These are phyloP conservation scores for Hydroisotoma schaefferi DNA, from an alignment of 2,888 invertebrate genomes.

Conservation along the genomic window DNA sequence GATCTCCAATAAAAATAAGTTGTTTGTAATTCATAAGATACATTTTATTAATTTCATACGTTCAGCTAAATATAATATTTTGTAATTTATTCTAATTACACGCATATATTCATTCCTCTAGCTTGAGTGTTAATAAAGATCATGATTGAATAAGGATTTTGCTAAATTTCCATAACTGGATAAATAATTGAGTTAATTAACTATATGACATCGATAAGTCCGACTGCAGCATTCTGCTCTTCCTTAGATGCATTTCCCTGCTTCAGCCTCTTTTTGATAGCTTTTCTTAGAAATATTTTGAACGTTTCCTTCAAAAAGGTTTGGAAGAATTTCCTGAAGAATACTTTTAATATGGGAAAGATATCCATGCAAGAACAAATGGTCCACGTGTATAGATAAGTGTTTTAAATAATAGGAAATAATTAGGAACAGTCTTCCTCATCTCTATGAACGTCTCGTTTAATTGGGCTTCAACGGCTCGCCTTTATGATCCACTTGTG, in stretches of 20 bases:
- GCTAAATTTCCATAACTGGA: too few relatives aligned
- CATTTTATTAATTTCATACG: too few relatives aligned
- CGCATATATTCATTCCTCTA: too few relatives aligned
- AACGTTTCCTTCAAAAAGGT: constrained; percentile 35
- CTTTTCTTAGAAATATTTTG: constrained; percentile 32
- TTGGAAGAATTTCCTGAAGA: constrained; percentile 34
- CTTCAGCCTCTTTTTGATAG: constrained; percentile 29
- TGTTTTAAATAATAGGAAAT: neutral
- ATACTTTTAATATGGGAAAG: constrained; percentile 28
- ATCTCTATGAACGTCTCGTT: neutral
- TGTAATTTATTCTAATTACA: too few relatives aligned
- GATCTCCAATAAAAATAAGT: too few relatives aligned
- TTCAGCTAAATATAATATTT: too few relatives aligned
- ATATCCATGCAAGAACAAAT: constrained; percentile 22
- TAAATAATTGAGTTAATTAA: neutral
- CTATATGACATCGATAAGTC: constrained; percentile 17
- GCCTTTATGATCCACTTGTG: neutral
- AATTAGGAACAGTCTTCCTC: neutral
- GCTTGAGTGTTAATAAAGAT: too few relatives aligned
- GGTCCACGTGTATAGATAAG: neutral
- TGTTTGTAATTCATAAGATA: too few relatives aligned
- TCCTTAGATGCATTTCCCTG: constrained; percentile 14
- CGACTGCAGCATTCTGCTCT: neutral
- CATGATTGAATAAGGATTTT: too few relatives aligned
- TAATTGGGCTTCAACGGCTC: too few relatives aligned